Evolutionary conservation across 1,140 invertebrate species (phyloP).

Genomic region (Stegodyphus mimosarum): DNA sequence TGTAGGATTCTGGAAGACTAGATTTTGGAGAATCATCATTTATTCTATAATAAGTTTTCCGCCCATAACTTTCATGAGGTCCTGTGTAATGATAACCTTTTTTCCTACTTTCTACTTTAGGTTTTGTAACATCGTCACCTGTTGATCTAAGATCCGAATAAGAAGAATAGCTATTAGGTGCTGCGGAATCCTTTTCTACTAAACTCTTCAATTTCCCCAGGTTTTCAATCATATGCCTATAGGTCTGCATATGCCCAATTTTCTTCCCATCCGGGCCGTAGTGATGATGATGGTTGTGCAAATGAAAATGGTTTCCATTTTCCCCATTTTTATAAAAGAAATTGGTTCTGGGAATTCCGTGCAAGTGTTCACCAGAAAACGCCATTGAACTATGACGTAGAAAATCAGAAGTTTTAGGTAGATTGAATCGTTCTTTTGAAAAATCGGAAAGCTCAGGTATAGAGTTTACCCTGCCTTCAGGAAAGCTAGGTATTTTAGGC

Average conservation of each 20-base stretch:
- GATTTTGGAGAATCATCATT: neutral
- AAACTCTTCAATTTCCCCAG: conserved; percentile 27
- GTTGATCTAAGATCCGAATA: neutral
- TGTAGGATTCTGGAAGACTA: neutral
- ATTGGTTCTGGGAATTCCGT: conserved; percentile 12
- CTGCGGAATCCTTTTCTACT: neutral
- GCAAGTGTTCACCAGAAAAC: conserved; percentile 22
- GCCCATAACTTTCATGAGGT: conserved; percentile 34
- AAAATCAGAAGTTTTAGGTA: no score
- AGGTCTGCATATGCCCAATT: neutral
- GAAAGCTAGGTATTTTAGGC: neutral
- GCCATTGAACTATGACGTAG: neutral
- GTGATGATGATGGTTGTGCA: conserved; percentile 38
- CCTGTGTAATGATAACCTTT: conserved; percentile 48
- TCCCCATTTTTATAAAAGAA: conserved; percentile 1
- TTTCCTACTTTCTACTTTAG: conserved; percentile 1
- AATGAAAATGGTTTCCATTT: conserved; percentile 39
- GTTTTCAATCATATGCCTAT: neutral
- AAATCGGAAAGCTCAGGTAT: neutral
- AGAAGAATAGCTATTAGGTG: neutral
- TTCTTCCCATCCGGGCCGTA: conserved; percentile 24
- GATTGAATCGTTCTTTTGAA: neutral
- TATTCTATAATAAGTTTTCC: conserved; percentile 37
- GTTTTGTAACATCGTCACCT: neutral
- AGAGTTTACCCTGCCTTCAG: neutral